These are phyloP conservation scores for Phallusia fumigata DNA, from an alignment of 23 tunicate genomes.

Conservation along the genomic window DNA sequence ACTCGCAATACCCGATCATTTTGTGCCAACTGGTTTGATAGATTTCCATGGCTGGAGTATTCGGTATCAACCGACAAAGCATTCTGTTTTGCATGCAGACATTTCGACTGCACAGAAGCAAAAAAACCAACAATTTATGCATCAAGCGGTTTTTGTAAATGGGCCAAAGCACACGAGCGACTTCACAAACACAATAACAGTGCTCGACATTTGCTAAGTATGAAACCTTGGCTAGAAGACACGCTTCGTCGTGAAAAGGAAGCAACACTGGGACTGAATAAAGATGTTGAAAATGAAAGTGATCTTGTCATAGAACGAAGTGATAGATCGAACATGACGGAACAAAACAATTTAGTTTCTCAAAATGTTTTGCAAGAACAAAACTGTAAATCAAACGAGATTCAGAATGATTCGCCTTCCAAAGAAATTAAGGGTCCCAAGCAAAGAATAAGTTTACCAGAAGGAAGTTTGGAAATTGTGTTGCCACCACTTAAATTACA, in stretches of 20 bases:
- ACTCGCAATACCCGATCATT: conserved; percentile 27
- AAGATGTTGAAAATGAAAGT: no score
- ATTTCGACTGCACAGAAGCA: conserved; percentile 9
- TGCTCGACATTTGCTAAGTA: conserved; percentile 41
- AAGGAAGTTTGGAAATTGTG: no score
- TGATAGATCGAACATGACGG: no score
- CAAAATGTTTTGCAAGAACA: no score
- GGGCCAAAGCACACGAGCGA: conserved; percentile 51
- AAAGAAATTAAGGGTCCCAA: no score
- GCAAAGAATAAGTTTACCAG: no score
- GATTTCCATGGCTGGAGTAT: conserved; percentile 55
- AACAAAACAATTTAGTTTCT: no score
- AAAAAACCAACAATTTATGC: conserved; percentile 26
- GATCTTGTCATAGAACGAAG: neutral
- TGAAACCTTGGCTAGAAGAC: conserved; percentile 46
- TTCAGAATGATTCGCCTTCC: no score
- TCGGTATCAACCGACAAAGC: conserved; percentile 36
- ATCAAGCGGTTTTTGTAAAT: conserved; percentile 40
- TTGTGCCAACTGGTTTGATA: conserved; percentile 49
- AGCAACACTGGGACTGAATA: neutral
- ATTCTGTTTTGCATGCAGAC: conserved; percentile 60
- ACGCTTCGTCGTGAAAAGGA: conserved; percentile 26
- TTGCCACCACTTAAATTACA: neutral
- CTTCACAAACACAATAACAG: conserved; percentile 45
- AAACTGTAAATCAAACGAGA: no score